phyloP scores from a whole-genome alignment of 2,113 vertebrate genomes.

The Gobio gobio region DNA sequence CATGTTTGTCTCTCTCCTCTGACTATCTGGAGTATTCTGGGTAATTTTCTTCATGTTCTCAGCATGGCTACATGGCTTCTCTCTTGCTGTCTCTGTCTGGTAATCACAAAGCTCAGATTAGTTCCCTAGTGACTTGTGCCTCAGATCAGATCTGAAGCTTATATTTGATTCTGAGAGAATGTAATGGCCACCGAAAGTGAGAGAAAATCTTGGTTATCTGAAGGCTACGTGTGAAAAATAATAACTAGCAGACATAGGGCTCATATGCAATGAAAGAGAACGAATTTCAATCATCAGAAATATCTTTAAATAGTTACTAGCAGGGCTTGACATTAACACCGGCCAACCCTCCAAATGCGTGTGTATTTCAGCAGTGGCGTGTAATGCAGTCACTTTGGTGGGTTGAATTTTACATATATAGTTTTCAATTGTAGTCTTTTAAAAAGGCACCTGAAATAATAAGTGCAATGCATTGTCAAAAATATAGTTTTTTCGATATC shows the following conservation, averaged over 20 bases:
- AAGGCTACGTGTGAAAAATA: background rate
- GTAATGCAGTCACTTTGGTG: no score
- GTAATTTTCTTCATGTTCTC: conserved; percentile 33
- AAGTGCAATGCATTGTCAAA: no score
- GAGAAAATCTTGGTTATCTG: conserved; percentile 13
- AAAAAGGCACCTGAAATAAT: no score
- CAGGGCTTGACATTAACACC: no score
- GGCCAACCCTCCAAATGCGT: no score
- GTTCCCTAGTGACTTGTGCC: conserved; percentile 30
- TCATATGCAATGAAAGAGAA: background rate
- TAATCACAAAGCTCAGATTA: conserved; percentile 40
- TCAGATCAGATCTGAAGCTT: conserved; percentile 30
- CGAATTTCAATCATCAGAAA: background rate
- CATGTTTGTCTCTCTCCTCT: conserved; percentile 8
- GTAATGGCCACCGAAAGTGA: conserved; percentile 17
- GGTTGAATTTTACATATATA: no score
- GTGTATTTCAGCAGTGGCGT: no score
- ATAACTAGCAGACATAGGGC: background rate
- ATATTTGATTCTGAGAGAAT: conserved; percentile 28
- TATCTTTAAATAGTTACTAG: background rate
- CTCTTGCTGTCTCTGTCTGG: conserved; percentile 21
- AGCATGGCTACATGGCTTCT: conserved; percentile 9
- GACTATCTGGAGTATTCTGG: conserved; percentile 9
- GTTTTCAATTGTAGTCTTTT: no score
- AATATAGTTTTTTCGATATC: no score